Percentiles rank a stretch among this genome's conserved stretches.
Conservation (phyloP, 2,797 vertebrate species). For the Cephalopachus bancanus region DNA sequence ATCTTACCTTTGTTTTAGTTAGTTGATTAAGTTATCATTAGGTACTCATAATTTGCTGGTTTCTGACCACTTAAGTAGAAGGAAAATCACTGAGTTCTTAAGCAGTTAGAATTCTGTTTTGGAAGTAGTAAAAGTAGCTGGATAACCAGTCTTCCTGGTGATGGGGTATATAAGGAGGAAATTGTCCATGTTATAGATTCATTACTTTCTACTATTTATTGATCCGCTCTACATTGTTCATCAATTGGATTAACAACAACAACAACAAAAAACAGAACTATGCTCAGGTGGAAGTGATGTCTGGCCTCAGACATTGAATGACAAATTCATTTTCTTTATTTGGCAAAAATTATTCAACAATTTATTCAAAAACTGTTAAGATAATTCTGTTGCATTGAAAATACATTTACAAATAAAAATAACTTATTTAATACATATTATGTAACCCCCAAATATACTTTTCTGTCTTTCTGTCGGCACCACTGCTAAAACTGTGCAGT, state of each 20-base stretch:
- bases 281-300: not conserved
- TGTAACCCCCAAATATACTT: not conserved
- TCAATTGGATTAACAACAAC: not conserved
- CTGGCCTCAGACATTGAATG: not conserved
- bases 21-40: not conserved
- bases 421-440: not conserved
- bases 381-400: not conserved
- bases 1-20: slow-evolving; percentile 24
- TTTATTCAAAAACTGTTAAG: not conserved
- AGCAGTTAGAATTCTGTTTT: not conserved
- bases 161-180: not conserved
- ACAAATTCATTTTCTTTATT: not conserved
- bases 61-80: not conserved
- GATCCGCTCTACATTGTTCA: not conserved
- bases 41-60: not conserved
- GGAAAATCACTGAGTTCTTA: not conserved
- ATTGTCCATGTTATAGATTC: not conserved
- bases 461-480: not conserved
- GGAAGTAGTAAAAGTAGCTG: not conserved
- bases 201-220: not conserved
- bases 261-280: not conserved
- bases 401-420: not conserved
- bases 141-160: not conserved
- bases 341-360: not conserved
- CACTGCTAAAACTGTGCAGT: not conserved